These are phyloP conservation scores for Lutjanus erythropterus DNA, from an alignment of 2,113 vertebrate species.

Conservation along the genomic window DNA sequence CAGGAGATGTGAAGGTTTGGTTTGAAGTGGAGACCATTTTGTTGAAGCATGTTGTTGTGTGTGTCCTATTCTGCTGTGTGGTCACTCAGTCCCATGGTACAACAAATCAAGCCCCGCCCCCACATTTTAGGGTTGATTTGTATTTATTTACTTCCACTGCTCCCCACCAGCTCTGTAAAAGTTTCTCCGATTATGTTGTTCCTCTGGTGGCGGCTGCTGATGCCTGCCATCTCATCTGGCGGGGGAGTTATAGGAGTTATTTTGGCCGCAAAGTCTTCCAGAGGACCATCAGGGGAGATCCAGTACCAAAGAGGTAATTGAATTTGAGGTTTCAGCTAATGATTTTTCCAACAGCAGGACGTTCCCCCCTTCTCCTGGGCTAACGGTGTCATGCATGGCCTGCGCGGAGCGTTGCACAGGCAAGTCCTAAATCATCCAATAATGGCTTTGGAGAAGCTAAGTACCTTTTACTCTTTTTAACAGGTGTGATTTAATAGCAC, in stretches of 20 bases:
- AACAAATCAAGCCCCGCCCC: conserved; percentile 12
- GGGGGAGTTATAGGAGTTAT: conserved; percentile 44
- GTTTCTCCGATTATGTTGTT: conserved; percentile 23
- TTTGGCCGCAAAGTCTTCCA: conserved; percentile 41
- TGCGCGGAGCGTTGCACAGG: conserved; percentile 24
- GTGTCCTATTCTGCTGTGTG: background rate
- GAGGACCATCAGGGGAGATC: conserved; percentile 57
- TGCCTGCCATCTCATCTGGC: conserved; percentile 26
- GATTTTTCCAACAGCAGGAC: conserved; percentile 63
- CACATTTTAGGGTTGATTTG: conserved; percentile 43
- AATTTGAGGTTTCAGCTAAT: conserved; percentile 72
- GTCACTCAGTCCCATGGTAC: conserved; percentile 6
- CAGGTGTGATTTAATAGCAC: conserved; percentile 58
- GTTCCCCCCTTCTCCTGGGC: conserved; percentile 21
- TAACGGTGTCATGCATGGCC: conserved; percentile 47
- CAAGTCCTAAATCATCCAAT: conserved; percentile 56
- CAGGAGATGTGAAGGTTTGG: background rate
- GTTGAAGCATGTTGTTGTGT: background rate
- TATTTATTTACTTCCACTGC: conserved; percentile 35
- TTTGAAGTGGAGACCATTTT: background rate
- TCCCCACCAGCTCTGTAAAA: conserved; percentile 18
- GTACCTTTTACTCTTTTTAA: conserved; percentile 55
- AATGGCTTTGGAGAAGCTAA: conserved; percentile 61
- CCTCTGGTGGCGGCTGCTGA: conserved; percentile 28
- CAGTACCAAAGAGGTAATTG: conserved; percentile 63